A percentile compares a stretch with the other conserved stretches of the same genome.
These are phyloP conservation scores for Pogonomyrmex californicus DNA, from an alignment of 1,140 invertebrate species.

Conservation along the genomic window DNA sequence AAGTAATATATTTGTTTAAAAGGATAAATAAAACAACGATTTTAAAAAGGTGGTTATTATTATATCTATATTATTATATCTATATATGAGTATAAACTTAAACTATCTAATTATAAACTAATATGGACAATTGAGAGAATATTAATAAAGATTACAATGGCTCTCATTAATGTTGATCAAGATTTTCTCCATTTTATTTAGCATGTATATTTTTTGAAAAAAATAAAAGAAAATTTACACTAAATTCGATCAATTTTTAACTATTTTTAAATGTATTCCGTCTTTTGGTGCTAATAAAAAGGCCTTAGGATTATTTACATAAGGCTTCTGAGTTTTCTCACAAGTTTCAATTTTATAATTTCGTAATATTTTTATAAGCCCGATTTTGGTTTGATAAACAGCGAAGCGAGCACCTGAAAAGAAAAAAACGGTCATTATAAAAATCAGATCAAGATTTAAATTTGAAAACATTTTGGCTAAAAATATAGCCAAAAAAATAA, in stretches of 20 bases:
- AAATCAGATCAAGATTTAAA: no score
- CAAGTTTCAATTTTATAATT: constrained; percentile 82
- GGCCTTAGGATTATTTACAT: constrained; percentile 88
- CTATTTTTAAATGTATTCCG: constrained; percentile 76
- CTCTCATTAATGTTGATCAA: no score
- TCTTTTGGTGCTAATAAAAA: constrained; percentile 70
- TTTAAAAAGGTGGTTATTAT: no score
- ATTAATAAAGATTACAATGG: no score
- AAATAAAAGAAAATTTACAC: not conserved
- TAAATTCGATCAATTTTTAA: constrained; percentile 46
- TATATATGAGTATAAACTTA: no score
- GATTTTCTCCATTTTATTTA: not conserved
- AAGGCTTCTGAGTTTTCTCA: constrained; percentile 76
- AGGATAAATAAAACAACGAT: no score
- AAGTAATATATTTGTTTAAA: no score
- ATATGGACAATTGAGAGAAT: no score
- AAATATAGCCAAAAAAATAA: no score
- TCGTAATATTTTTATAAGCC: constrained; percentile 83
- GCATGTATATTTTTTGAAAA: not conserved
- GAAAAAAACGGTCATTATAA: not conserved
- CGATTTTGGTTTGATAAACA: constrained; percentile 85
- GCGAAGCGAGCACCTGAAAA: constrained; percentile 83
- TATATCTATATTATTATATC: no score
- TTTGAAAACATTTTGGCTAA: no score
- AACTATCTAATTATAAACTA: no score